phyloP scores from a whole-genome alignment of 2,888 invertebrate genomes.

The Cybosia mesomella region DNA sequence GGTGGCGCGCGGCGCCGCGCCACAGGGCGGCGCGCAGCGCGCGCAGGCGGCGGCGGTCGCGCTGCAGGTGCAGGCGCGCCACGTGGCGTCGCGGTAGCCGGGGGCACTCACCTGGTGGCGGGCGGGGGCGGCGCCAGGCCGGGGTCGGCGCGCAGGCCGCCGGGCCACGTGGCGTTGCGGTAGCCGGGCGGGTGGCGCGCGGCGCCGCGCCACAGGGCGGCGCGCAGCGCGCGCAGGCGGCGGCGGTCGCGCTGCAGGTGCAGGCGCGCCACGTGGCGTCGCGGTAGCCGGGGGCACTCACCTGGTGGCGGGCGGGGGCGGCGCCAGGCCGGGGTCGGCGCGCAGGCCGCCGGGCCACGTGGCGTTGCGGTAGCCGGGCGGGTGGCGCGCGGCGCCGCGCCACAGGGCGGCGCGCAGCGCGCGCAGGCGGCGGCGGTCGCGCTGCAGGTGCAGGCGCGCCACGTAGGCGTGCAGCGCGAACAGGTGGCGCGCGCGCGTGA shows the following conservation, averaged over 20 bases:
- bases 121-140: slow-evolving; percentile 79
- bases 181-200: slow-evolving; percentile 69
- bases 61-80: slow-evolving; percentile 88
- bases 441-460: slow-evolving; percentile 79
- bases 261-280: slow-evolving; percentile 89
- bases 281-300: slow-evolving; percentile 77
- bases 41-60: slow-evolving; percentile 82
- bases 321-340: slow-evolving; percentile 82
- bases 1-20: slow-evolving; percentile 72
- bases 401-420: slow-evolving; percentile 54
- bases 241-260: slow-evolving; percentile 76
- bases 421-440: slow-evolving; percentile 44
- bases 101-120: slow-evolving; percentile 79
- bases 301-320: slow-evolving; percentile 80
- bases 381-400: slow-evolving; percentile 59
- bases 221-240: slow-evolving; percentile 78
- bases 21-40: slow-evolving; percentile 72
- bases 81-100: slow-evolving; percentile 87
- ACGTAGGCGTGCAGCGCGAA: slow-evolving; percentile 91
- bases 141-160: slow-evolving; percentile 85
- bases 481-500: slow-evolving; percentile 87
- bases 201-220: slow-evolving; percentile 57
- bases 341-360: slow-evolving; percentile 91
- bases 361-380: slow-evolving; percentile 87
- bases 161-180: slow-evolving; percentile 93